Evolutionary conservation across 2,888 invertebrate species (phyloP), one percentile per base, ranked within the genome.

Genomic region (Lasioglossum calceatum): DNA sequence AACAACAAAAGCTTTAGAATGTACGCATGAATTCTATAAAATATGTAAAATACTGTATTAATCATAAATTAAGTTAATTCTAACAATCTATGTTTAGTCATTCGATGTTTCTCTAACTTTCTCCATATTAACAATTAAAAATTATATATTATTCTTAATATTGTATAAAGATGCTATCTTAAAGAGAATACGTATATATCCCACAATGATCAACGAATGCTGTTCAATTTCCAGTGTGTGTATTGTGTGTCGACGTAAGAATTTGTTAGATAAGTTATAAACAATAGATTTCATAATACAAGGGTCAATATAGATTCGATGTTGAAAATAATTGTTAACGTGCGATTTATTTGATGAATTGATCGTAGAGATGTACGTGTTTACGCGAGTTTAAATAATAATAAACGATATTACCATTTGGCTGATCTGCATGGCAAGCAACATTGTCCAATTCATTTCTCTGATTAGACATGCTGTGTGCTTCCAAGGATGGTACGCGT

Each of bases 381-480:
- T 77, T 32, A 19, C n/a, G 76, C 19, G 5, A 67, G 36, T 47
- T 3, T 32, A 50, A 71, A 74, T 44, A 73, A 67, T 42, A 47
- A 70, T 79, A 82, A 87, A 87, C 67, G 67, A 79, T 85, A 86
- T 93, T 92, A 93, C 93, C 93, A 84, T 93, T 90, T 85, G 89
- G 86, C 77, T 92, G 87, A 79, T 81, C 89, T 77, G 90, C 82
- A 82, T 91, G 85, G 88, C 90, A 84, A 79, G 88, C 87, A 81
- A 90, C 84, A 88, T 81, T 82, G 85, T 92, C 92, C 89, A 90
- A 89, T 91, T 93, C 92, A 86, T 89, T 90, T 88, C 78, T 90
- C 81, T 88, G 90, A 79, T 87, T 85, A 79, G 93, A 92, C 93
- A 93, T 93, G 88, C 83, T 89, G 89, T 86, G 88, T 79, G 88